Base-by-base conservation (phyloP, 1,140 invertebrate genomes). In the Papilio glaucus region DNA sequence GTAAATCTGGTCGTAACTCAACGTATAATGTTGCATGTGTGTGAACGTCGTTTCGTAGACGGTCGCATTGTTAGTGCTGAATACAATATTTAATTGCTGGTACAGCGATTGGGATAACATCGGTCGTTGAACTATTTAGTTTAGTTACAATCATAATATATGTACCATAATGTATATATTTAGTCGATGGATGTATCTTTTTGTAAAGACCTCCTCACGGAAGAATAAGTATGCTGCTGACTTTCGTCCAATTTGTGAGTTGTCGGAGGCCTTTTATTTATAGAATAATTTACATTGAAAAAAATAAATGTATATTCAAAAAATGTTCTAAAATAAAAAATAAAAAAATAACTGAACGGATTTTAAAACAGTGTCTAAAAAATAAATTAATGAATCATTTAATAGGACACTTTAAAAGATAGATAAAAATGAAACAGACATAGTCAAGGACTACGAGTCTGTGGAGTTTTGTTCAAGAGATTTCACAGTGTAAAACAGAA, bases 401-500 rank as follows among this genome's bases (percentile, higher is more conserved):
- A 21, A 49, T 42, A 49, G 21, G 9, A 49, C 9, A 9, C 9
- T 15, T 49, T 42, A 5, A 49, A 49, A n/a, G n/a, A 3, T 5
- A 8, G 8, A 49, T 49, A n/a, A 45, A 49, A 49, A 49, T n/a
- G 13, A 42, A 42, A 15, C 15, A 53, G 7, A 21, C 21, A 53
- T 53, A 24, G 9, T 12, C 49, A 18, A 24, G 18, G 15, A 24
- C 21, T 21, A 53, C 8, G 18, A 12, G 3, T 3, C 21, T 53
- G 2, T 6, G 49, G 10, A 53, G 18, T 53, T 21, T 53, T 53
- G 42, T 45, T 45, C 38, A 26, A 41, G 63, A 33, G 26, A 62
- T 63, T 73, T 70, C 69, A 37, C 68, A 33, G 65, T 45, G 39
- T 63, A 71, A 74, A 67, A 69, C 68, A 26, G 61, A 65, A 53